Evolutionary conservation across 2,888 invertebrate species (phyloP).

Genomic region (Neoaliturus tenellus): DNA sequence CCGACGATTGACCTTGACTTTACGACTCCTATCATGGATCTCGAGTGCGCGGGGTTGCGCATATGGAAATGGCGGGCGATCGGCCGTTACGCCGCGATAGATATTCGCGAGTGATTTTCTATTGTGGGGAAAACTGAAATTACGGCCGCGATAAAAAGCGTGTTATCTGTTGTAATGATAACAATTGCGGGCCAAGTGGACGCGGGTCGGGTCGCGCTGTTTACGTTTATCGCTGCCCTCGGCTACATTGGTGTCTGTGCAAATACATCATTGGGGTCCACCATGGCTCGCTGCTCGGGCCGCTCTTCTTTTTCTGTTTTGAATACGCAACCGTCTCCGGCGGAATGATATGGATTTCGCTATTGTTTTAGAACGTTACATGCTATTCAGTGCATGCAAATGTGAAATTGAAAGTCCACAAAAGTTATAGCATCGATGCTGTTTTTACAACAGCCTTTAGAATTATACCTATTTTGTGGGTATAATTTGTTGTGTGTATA

Average conservation of each 20-base stretch:
- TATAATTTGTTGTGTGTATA: no score
- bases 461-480: no score
- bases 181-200: conserved; percentile 13
- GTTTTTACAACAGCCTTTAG: no score
- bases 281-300: neutral
- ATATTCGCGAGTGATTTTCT: conserved; percentile 37
- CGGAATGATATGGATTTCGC: neutral
- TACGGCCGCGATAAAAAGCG: conserved; percentile 39
- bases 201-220: neutral
- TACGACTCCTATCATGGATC: conserved; percentile 21
- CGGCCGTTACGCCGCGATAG: conserved; percentile 14
- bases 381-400: neutral
- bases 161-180: conserved; percentile 44
- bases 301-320: neutral
- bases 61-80: conserved; percentile 18
- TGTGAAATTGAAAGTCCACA: neutral
- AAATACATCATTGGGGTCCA: neutral
- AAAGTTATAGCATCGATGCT: no score
- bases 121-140: conserved; percentile 46
- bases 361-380: neutral
- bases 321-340: neutral
- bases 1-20: neutral
- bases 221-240: conserved; percentile 30
- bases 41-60: conserved; percentile 23
- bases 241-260: neutral